Evolutionary conservation across 1,140 invertebrate species (phyloP).

Genomic region (Diabrotica virgifera): DNA sequence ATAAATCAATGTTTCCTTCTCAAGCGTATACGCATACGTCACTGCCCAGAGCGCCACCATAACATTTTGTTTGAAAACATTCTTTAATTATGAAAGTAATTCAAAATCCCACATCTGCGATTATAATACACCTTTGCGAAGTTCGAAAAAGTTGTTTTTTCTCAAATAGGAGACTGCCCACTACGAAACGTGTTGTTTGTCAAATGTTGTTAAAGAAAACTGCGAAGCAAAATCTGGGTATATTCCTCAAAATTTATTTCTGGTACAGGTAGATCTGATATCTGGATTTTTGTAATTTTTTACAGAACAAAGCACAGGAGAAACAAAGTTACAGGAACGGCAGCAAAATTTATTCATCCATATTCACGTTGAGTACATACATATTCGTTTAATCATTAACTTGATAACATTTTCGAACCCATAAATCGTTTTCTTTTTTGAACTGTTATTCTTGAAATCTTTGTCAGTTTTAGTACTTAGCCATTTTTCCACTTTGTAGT

Average conservation of each 20-base stretch:
- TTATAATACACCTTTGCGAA: constrained; percentile 16
- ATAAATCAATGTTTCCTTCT: too few relatives aligned
- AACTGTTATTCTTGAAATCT: too few relatives aligned
- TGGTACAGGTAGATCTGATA: neutral
- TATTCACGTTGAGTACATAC: neutral
- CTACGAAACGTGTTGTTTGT: neutral
- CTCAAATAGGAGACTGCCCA: constrained; percentile 9
- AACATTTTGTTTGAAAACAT: neutral
- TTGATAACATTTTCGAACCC: too few relatives aligned
- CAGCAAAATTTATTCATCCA: neutral
- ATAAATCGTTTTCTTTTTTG: too few relatives aligned
- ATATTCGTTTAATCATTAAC: too few relatives aligned
- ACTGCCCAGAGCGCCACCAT: neutral
- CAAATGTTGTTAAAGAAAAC: neutral
- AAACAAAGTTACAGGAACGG: too few relatives aligned
- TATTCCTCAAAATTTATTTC: neutral
- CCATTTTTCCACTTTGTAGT: too few relatives aligned
- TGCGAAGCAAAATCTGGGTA: too few relatives aligned
- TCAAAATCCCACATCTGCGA: neutral
- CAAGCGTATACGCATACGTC: too few relatives aligned
- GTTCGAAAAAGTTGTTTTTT: constrained; percentile 14
- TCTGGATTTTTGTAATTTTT: neutral
- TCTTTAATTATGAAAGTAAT: constrained; percentile 8
- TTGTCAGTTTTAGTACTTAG: too few relatives aligned
- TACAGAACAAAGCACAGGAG: too few relatives aligned